Evolutionary conservation across 1,140 invertebrate species (phyloP).

Genomic region (Lepidurus packardi): DNA sequence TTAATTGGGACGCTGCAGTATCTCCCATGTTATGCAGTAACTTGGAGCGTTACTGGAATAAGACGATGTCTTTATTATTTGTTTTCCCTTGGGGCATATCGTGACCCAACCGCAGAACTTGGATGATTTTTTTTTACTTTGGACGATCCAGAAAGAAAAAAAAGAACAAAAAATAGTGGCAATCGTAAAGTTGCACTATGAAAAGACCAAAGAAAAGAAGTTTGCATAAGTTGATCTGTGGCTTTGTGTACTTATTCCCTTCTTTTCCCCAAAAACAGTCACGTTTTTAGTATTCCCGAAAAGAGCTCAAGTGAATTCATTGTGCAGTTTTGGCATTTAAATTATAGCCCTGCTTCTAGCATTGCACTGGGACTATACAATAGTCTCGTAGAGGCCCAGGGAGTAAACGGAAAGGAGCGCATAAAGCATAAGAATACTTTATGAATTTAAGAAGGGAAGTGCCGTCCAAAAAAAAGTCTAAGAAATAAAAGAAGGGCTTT

Average conservation of each 20-base stretch:
- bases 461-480: background rate
- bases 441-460: background rate
- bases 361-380: background rate
- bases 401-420: background rate
- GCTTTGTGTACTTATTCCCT: background rate
- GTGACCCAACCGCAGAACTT: background rate
- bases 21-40: no score
- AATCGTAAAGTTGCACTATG: constrained; percentile 1
- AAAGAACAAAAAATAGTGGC: background rate
- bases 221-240: constrained; percentile 12
- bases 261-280: background rate
- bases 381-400: background rate
- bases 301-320: background rate
- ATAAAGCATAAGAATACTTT: background rate
- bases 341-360: background rate
- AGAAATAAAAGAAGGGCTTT: background rate
- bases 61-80: background rate
- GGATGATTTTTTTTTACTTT: background rate
- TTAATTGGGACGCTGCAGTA: background rate
- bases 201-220: background rate
- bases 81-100: background rate
- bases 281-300: background rate
- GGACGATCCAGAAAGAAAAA: background rate
- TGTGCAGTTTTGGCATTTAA: background rate
- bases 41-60: no score